Conservation (phyloP, 2,888 invertebrate species). For the Noctua comes region DNA sequence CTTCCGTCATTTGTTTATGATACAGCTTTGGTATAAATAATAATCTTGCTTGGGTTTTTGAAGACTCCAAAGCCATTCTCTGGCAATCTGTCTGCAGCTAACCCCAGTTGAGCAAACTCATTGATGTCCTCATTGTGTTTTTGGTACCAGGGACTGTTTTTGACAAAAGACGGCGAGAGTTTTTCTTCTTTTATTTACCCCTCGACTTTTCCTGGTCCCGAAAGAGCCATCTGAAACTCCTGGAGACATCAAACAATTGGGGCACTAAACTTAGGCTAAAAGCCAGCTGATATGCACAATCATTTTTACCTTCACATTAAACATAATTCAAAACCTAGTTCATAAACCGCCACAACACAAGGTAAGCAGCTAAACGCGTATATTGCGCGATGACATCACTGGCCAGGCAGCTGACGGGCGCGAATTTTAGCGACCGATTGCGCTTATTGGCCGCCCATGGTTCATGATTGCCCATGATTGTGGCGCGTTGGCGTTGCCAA, state of each 20-base stretch:
- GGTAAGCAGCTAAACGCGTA: slow-evolving; percentile 61
- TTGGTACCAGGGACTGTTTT: background rate
- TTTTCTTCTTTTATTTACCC: background rate
- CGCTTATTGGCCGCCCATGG: slow-evolving; percentile 61
- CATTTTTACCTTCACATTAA: slow-evolving; percentile 28
- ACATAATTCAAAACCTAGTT: slow-evolving; percentile 37
- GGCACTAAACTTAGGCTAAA: background rate
- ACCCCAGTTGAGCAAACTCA: background rate
- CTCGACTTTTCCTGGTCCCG: background rate
- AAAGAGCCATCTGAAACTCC: background rate
- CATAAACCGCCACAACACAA: slow-evolving; percentile 44
- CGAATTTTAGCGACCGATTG: slow-evolving; percentile 71
- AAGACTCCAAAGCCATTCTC: background rate
- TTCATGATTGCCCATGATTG: slow-evolving; percentile 57
- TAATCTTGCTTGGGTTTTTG: background rate
- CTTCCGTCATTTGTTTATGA: slow-evolving; percentile 39
- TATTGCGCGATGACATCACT: slow-evolving; percentile 76
- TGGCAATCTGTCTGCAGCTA: background rate
- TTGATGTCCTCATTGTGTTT: background rate
- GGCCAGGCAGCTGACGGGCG: slow-evolving; percentile 68
- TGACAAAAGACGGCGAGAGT: background rate
- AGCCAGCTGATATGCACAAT: background rate
- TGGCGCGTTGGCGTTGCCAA: slow-evolving; percentile 36
- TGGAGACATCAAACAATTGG: background rate
- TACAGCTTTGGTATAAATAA: slow-evolving; percentile 5